These are phyloP conservation scores for Rhipidura dahli DNA, from an alignment of 2,113 vertebrate genomes.

Conservation along the genomic window DNA sequence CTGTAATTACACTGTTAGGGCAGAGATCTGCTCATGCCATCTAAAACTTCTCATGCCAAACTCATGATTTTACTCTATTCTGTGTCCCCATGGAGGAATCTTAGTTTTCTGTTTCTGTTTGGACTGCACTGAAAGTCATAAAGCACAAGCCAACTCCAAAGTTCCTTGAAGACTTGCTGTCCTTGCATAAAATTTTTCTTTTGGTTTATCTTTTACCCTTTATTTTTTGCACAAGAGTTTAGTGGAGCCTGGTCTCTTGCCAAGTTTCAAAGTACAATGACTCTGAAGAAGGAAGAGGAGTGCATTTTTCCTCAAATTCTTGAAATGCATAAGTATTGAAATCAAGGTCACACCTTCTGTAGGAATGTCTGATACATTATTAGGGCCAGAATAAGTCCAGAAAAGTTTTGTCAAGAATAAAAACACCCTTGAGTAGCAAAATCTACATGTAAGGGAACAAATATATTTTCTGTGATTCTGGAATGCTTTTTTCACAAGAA, in stretches of 20 bases:
- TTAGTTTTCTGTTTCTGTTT: background rate
- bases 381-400: background rate
- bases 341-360: background rate
- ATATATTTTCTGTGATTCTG: background rate
- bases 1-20: background rate
- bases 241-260: background rate
- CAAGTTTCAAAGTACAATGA: background rate
- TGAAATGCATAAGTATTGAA: background rate
- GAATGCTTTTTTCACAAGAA: background rate
- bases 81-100: background rate
- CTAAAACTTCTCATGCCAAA: background rate
- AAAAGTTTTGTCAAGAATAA: background rate
- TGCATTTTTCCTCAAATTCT: background rate
- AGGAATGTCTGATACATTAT: background rate
- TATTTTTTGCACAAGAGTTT: background rate
- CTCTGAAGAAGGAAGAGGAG: background rate
- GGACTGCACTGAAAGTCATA: background rate
- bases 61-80: background rate
- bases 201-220: background rate
- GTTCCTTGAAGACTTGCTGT: background rate
- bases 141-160: background rate
- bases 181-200: background rate
- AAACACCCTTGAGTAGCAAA: background rate
- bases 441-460: rapidly evolving
- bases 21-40: background rate